Percentiles rank a stretch among this genome's conserved stretches.
Conservation (phyloP, 2,888 invertebrate species). For the Boloria euphrosyne region DNA sequence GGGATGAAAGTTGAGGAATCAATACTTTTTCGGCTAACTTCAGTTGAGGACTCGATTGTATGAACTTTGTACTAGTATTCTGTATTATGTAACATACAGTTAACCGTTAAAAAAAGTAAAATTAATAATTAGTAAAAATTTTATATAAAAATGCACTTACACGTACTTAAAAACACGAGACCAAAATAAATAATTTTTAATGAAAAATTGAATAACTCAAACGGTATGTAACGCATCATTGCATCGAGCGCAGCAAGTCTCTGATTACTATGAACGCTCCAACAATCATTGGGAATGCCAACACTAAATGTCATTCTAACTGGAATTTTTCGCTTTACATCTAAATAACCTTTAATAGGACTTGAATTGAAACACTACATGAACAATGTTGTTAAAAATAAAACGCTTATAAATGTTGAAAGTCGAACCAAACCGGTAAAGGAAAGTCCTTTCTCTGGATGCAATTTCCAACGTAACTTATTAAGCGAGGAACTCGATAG, state of each 20-base stretch:
- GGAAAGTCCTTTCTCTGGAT: slow-evolving; percentile 19
- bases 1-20: too few species aligned
- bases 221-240: slow-evolving; percentile 26
- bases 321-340: slow-evolving; percentile 14
- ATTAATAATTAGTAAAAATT: too few species aligned
- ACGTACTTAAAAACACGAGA: background rate
- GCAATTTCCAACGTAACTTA: too few species aligned
- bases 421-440: slow-evolving; percentile 19
- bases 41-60: too few species aligned
- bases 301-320: slow-evolving; percentile 24
- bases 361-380: background rate
- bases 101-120: too few species aligned
- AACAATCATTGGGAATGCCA: slow-evolving; percentile 28
- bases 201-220: slow-evolving; percentile 20
- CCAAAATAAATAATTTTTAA: background rate
- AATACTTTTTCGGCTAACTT: too few species aligned
- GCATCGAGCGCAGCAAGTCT: slow-evolving; percentile 27
- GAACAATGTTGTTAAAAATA: too few species aligned
- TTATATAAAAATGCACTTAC: background rate
- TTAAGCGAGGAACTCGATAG: background rate
- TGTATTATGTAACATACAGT: too few species aligned
- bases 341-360: background rate
- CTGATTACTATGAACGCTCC: slow-evolving; percentile 30
- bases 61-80: too few species aligned
- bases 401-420: background rate